Conservation (phyloP, 2,888 invertebrate species). For the Phaonia tiefii region DNA sequence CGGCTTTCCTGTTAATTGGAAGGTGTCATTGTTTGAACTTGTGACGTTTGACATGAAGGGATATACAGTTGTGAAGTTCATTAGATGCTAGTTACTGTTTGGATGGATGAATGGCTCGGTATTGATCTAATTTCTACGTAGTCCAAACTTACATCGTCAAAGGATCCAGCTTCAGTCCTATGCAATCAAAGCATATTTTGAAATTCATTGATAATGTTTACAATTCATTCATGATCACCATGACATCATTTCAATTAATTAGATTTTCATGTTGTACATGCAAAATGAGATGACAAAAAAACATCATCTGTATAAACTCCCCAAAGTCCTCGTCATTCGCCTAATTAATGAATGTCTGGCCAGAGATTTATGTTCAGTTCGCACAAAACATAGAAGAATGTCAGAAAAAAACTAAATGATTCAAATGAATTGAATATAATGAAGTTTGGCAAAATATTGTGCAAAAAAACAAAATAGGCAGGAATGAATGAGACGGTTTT, state of each 20-base stretch:
- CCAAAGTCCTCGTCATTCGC: conserved; percentile 32
- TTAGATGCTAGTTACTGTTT: conserved; percentile 36
- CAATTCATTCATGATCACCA: conserved; percentile 53
- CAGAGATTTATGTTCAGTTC: conserved; percentile 2
- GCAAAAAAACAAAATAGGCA: too few relatives aligned
- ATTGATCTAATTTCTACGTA: too few relatives aligned
- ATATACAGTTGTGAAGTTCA: background rate
- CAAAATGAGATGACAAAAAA: background rate
- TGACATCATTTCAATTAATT: conserved; percentile 27
- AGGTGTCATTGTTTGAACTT: background rate
- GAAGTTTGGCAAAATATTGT: conserved; percentile 11
- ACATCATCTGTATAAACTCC: conserved; percentile 55
- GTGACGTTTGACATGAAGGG: background rate
- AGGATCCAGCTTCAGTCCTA: too few relatives aligned
- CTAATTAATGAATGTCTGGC: conserved; percentile 57
- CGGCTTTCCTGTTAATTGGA: background rate
- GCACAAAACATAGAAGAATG: background rate
- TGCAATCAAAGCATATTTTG: too few relatives aligned
- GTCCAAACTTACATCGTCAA: too few relatives aligned
- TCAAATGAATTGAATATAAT: background rate
- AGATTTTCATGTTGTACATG: conserved; percentile 49
- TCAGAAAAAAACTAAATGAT: background rate
- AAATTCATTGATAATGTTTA: background rate
- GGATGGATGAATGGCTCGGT: conserved; percentile 41
- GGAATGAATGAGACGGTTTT: background rate